Evolutionary conservation across 1,140 invertebrate genomes (phyloP).

Genomic region (Stenopsyche tienmushanensis): DNA sequence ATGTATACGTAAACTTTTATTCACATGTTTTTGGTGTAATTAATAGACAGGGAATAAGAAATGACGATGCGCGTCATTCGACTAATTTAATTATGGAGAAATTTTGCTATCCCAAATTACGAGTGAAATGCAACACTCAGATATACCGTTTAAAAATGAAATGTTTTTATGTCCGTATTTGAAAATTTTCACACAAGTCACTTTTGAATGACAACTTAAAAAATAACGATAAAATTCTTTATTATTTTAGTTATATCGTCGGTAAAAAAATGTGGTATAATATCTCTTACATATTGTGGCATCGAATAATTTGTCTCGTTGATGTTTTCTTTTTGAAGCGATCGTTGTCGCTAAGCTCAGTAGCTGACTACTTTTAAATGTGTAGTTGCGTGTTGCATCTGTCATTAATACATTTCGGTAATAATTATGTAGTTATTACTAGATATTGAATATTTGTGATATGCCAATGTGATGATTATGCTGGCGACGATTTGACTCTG

Average conservation of each 20-base stretch:
- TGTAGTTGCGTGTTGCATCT: conserved; percentile 29
- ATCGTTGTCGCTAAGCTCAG: not conserved
- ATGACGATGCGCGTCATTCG: not conserved
- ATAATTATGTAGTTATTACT: conserved; percentile 30
- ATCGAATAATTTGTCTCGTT: too few species aligned
- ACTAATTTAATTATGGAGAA: conserved; percentile 28
- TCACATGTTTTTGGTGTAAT: conserved; percentile 9
- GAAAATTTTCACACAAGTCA: too few species aligned
- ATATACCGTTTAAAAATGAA: not conserved
- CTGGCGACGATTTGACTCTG: conserved; percentile 2
- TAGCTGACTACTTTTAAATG: conserved; percentile 21
- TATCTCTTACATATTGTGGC: too few species aligned
- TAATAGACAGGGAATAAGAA: conserved; percentile 19
- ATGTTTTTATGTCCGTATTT: not conserved
- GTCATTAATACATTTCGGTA: conserved; percentile 23
- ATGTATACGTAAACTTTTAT: not conserved
- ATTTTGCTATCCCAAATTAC: conserved; percentile 40
- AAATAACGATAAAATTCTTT: too few species aligned
- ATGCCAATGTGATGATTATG: conserved; percentile 1
- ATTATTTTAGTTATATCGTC: too few species aligned
- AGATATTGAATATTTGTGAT: conserved; percentile 26
- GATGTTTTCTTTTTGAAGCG: too few species aligned
- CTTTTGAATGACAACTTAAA: too few species aligned
- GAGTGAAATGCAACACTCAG: conserved; percentile 7
- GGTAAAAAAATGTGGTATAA: too few species aligned